Conservation (phyloP, 2,797 vertebrate genomes). For the Mycteria americana region DNA sequence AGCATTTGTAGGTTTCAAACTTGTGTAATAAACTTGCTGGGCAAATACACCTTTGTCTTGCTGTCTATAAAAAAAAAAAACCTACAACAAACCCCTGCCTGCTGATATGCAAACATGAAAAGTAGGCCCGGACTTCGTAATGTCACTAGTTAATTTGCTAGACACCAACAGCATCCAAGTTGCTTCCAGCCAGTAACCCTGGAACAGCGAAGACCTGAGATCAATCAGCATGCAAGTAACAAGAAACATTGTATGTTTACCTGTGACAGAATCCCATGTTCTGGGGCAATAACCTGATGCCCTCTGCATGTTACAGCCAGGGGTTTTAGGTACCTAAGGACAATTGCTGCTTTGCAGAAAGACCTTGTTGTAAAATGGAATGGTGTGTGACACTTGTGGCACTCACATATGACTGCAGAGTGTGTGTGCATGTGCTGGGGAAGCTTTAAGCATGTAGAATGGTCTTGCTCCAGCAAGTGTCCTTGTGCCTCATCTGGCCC, state of each 20-base stretch:
- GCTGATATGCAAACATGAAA: neutral
- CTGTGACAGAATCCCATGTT: too few species aligned
- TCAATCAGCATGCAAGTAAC: fast-evolving
- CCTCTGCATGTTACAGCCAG: fast-evolving
- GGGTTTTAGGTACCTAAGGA: fast-evolving
- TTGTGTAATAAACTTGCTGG: constrained; percentile 57
- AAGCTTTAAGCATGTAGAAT: fast-evolving
- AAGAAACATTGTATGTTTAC: neutral
- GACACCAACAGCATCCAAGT: neutral
- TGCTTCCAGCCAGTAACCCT: neutral
- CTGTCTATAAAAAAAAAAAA: neutral
- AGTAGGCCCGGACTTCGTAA: neutral
- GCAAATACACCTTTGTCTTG: constrained; percentile 29
- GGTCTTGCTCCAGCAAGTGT: neutral
- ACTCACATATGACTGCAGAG: fast-evolving
- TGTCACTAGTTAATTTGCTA: neutral
- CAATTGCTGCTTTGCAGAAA: neutral
- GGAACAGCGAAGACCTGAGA: neutral
- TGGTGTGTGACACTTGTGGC: neutral
- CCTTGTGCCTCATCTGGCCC: too few species aligned
- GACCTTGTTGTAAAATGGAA: neutral
- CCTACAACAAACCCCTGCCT: neutral
- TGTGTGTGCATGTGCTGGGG: too few species aligned
- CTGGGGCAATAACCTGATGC: too few species aligned
- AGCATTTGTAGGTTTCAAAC: neutral